A percentile compares a stretch with the other conserved stretches of the same genome.
Conservation (phyloP, 2,888 invertebrate genomes). For the Bombyx huttoni region DNA sequence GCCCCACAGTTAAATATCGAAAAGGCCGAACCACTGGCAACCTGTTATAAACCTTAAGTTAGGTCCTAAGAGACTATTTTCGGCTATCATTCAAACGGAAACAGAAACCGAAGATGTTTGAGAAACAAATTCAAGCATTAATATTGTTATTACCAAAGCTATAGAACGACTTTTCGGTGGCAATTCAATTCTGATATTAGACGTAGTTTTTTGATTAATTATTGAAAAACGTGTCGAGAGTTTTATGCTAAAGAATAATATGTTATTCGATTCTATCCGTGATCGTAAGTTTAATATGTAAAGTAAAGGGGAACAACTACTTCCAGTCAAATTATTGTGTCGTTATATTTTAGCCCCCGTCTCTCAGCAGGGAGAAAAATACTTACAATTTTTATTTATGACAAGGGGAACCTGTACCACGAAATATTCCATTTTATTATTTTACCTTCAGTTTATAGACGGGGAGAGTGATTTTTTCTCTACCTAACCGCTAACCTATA, state of each 20-base stretch:
- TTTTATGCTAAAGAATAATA: slow-evolving; percentile 54
- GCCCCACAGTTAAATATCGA: slow-evolving; percentile 27
- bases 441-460: background rate
- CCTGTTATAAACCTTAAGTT: slow-evolving; percentile 19
- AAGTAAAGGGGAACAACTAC: slow-evolving; percentile 50
- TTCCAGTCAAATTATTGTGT: slow-evolving; percentile 55
- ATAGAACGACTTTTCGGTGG: slow-evolving; percentile 37
- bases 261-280: slow-evolving; percentile 61
- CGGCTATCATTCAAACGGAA: slow-evolving; percentile 9
- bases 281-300: slow-evolving; percentile 61
- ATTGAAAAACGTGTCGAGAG: slow-evolving; percentile 53
- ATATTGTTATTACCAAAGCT: slow-evolving; percentile 29
- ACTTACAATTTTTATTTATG: slow-evolving; percentile 12
- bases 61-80: slow-evolving; percentile 11
- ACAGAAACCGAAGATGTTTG: slow-evolving; percentile 29
- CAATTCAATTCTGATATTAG: slow-evolving; percentile 24
- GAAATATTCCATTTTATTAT: background rate
- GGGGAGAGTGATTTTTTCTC: too few relatives aligned
- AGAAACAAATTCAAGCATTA: slow-evolving; percentile 24
- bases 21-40: slow-evolving; percentile 10
- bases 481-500: too few relatives aligned
- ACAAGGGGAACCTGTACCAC: background rate
- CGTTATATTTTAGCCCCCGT: slow-evolving; percentile 46
- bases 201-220: slow-evolving; percentile 41
- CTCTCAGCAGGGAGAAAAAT: slow-evolving; percentile 29